Evolutionary conservation across 2,888 invertebrate species (phyloP).

Genomic region (Balanococcus diminutus): DNA sequence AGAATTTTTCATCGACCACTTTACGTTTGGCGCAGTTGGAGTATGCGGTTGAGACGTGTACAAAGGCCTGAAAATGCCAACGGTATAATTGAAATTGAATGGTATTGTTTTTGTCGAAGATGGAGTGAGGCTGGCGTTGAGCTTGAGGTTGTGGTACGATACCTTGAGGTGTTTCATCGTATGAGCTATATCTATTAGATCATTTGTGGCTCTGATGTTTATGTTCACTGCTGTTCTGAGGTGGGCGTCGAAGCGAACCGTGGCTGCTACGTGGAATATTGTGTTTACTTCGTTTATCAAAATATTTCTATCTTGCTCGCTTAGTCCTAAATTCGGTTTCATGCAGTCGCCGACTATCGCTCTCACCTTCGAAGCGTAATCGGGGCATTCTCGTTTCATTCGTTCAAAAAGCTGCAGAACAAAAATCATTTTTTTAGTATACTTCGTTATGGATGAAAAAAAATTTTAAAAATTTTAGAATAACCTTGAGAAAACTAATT

Average conservation of each 20-base stretch:
- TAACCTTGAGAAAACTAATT: too few relatives aligned
- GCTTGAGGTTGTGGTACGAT: background rate
- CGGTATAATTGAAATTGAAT: background rate
- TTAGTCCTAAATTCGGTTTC: slow-evolving; percentile 70
- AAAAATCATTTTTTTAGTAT: background rate
- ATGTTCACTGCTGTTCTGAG: slow-evolving; percentile 76
- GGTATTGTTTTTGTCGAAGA: background rate
- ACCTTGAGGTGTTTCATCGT: slow-evolving; percentile 75
- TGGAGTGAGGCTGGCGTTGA: background rate
- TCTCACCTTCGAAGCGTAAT: slow-evolving; percentile 71
- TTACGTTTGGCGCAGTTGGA: slow-evolving; percentile 56
- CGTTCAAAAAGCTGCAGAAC: slow-evolving; percentile 56
- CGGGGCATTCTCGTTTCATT: slow-evolving; percentile 61
- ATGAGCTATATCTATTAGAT: slow-evolving; percentile 73
- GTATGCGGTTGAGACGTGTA: slow-evolving; percentile 57
- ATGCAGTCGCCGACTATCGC: slow-evolving; percentile 73
- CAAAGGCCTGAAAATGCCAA: slow-evolving; percentile 54
- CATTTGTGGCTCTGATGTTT: slow-evolving; percentile 77
- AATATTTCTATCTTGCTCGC: slow-evolving; percentile 67
- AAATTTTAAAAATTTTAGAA: too few relatives aligned
- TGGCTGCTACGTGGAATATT: slow-evolving; percentile 90
- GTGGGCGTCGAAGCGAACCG: slow-evolving; percentile 85
- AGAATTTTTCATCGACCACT: slow-evolving; percentile 57
- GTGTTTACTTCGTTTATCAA: slow-evolving; percentile 63
- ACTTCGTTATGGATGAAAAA: background rate